A percentile compares a stretch with the other conserved stretches of the same genome.
Evolutionary conservation across 2,113 vertebrate genomes (phyloP).

Genomic region (Entelurus aequoreus): DNA sequence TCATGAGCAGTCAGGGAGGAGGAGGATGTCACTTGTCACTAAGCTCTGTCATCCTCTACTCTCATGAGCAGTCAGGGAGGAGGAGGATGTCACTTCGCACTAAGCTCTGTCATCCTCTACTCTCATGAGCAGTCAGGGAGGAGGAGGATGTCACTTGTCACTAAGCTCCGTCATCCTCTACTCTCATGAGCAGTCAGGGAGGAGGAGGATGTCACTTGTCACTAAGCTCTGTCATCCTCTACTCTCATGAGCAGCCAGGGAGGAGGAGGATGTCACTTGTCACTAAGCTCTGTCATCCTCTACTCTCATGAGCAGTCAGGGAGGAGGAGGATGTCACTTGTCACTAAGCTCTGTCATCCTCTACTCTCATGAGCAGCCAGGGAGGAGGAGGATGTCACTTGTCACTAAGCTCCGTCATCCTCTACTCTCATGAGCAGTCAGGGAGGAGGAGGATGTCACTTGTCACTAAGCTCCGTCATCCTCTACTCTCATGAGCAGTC

Average conservation of each 20-base stretch:
- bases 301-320: slow-evolving; percentile 16
- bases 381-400: slow-evolving; percentile 14
- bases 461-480: background rate
- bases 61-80: slow-evolving; percentile 22
- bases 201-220: slow-evolving; percentile 25
- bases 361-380: background rate
- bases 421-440: slow-evolving; percentile 12
- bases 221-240: background rate
- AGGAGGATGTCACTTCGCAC: slow-evolving; percentile 20
- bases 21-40: slow-evolving; percentile 5
- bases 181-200: slow-evolving; percentile 21
- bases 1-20: slow-evolving; percentile 1
- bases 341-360: background rate
- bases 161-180: too few species aligned
- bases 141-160: slow-evolving; percentile 14
- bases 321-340: slow-evolving; percentile 28
- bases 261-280: slow-evolving; percentile 14
- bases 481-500: background rate
- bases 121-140: background rate
- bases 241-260: background rate
- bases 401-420: too few species aligned
- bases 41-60: background rate
- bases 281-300: too few species aligned
- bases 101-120: background rate
- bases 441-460: slow-evolving; percentile 31